Base-by-base conservation (phyloP, 2,888 invertebrate genomes). In the Diarsia brunnea region DNA sequence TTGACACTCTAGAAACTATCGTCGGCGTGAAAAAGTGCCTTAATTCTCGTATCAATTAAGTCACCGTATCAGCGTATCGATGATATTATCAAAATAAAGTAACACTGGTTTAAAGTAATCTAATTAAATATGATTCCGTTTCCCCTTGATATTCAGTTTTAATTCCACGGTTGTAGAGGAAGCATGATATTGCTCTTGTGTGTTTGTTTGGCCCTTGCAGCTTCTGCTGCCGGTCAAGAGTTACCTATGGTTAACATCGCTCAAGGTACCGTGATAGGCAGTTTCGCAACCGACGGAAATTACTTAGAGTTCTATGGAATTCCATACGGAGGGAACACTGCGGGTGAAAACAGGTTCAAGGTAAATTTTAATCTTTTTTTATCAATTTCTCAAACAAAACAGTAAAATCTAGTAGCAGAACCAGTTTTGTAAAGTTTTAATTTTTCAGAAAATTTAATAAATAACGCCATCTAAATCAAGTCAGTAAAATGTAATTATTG, bases 241-340 rank as follows among this genome's bases (percentile, higher is more conserved):
- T 31, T 47, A 27, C 92, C 92, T 8, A 63, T 75, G 8, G 95
- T 95, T 14, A 89, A 69, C 0, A 93, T 94, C 69, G n/a, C 73
- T 0, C 95, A 95, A 88, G 96, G 95, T 49, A 87, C 83, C 4
- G 92, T 96, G 1, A 68, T 91, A 7, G 96, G 96, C 4, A 87
- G 91, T n/a, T 53, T 78, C 1, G 88, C 92, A 16, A 27, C 79
- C 2, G 90, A 93, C 85, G 92, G 93, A 7, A 76, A 85, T 27
- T 93, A 92, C 82, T 92, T 82, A 58, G 92, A 94, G 75, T 96
- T 95, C 78, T 85, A 93, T 84, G 96, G 96, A 2, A 95, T 96
- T 76, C 96, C 96, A 0, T 96, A 94, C 71, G 96, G 95, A 31
- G 96, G 93, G 77, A 91, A 95, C 1, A 95, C 96, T 1, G 91